These are phyloP conservation scores for Nymphalis io DNA, from an alignment of 1,140 invertebrate genomes.

Conservation along the genomic window DNA sequence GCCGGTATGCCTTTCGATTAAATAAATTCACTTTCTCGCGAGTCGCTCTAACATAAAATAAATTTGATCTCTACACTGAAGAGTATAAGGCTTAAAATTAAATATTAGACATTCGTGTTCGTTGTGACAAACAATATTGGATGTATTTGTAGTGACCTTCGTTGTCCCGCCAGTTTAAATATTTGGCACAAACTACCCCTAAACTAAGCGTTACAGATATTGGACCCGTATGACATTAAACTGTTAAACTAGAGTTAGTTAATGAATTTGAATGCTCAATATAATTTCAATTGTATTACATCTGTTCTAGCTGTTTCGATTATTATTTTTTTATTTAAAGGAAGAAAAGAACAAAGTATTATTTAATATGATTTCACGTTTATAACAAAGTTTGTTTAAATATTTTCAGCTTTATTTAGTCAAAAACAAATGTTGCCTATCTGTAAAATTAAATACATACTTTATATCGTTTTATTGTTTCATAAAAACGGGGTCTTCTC, in stretches of 20 bases:
- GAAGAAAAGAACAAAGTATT: too few species aligned
- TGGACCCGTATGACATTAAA: neutral
- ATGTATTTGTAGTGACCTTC: slow-evolving; percentile 38
- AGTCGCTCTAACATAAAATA: slow-evolving; percentile 4
- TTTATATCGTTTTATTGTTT: slow-evolving; percentile 20
- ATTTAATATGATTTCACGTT: too few species aligned
- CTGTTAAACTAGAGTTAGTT: neutral
- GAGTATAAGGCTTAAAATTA: slow-evolving; percentile 21
- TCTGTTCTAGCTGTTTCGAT: neutral
- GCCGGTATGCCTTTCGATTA: slow-evolving; percentile 35
- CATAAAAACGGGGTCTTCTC: slow-evolving; percentile 13
- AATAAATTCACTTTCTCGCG: slow-evolving; percentile 39
- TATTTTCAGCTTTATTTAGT: too few species aligned
- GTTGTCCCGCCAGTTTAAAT: slow-evolving; percentile 42
- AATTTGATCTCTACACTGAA: slow-evolving; percentile 29
- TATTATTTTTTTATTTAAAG: too few species aligned
- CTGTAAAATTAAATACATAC: neutral
- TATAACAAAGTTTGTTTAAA: neutral
- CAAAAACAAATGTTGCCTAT: neutral
- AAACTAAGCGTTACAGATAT: slow-evolving; percentile 32
- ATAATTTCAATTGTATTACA: neutral
- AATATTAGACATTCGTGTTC: slow-evolving; percentile 4
- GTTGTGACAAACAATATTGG: slow-evolving; percentile 38
- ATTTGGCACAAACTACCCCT: slow-evolving; percentile 41
- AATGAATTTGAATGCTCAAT: slow-evolving; percentile 1